phyloP scores from a whole-genome alignment of 2,113 vertebrate genomes.

The Proteles cristata region DNA sequence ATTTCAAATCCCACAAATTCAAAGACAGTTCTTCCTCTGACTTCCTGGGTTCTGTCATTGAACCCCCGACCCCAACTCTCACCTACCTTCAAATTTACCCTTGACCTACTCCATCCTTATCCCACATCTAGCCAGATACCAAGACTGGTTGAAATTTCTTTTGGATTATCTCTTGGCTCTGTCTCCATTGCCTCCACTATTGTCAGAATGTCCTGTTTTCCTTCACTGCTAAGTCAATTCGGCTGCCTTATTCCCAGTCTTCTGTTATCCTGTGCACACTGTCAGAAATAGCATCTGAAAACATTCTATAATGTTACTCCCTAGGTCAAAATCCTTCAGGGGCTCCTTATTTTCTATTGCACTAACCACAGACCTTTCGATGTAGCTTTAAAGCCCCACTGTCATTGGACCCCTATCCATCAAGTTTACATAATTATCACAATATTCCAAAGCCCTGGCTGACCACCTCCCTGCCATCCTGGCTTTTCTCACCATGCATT shows the following conservation, averaged over 20 bases:
- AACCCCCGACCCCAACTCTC: not conserved
- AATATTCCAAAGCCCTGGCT: not conserved
- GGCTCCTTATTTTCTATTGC: not conserved
- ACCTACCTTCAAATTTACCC: not conserved
- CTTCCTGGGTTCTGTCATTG: not conserved
- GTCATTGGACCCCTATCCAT: not conserved
- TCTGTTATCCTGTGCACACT: not conserved
- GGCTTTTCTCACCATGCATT: fast-evolving
- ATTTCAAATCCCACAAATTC: not conserved
- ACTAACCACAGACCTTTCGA: not conserved
- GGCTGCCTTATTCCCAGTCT: not conserved
- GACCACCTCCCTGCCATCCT: not conserved
- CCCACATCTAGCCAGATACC: not conserved
- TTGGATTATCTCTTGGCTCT: not conserved
- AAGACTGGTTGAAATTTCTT: not conserved
- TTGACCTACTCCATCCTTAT: not conserved
- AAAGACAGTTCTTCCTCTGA: not conserved
- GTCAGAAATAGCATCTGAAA: not conserved
- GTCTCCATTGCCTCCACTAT: not conserved
- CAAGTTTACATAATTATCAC: not conserved
- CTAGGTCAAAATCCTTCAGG: not conserved
- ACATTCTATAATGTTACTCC: not conserved
- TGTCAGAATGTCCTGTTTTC: not conserved
- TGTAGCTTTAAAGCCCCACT: not conserved
- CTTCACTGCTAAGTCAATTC: not conserved